These are phyloP conservation scores for Reinhardtius hippoglossoides DNA, from an alignment of 2,113 vertebrate species.

Conservation along the genomic window DNA sequence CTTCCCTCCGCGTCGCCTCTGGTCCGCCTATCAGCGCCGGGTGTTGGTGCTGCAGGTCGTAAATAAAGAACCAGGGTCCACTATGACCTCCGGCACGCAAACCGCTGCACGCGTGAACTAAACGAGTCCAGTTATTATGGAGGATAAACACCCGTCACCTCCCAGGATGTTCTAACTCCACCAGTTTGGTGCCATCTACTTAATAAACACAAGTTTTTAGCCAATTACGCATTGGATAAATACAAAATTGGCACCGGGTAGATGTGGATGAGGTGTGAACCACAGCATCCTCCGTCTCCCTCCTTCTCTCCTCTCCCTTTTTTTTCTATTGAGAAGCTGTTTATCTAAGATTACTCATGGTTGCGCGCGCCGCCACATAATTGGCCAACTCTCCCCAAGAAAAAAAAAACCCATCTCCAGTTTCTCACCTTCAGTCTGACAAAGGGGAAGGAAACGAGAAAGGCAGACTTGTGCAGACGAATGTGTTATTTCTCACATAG, in stretches of 20 bases:
- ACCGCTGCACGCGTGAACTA: constrained; percentile 16
- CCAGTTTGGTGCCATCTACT: background rate
- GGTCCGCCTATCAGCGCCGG: constrained; percentile 59
- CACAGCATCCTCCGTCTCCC: constrained; percentile 5
- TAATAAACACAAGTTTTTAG: background rate
- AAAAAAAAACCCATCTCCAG: constrained; percentile 15
- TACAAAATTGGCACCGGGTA: background rate
- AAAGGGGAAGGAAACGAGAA: background rate
- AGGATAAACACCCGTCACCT: background rate
- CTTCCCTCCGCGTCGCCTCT: constrained; percentile 52
- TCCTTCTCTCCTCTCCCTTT: background rate
- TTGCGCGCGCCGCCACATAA: constrained; percentile 43
- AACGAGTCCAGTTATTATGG: background rate
- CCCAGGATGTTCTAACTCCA: background rate
- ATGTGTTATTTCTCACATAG: constrained; percentile 52
- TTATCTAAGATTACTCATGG: constrained; percentile 42
- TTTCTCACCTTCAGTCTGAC: constrained; percentile 62
- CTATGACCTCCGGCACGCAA: constrained; percentile 45
- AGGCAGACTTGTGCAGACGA: constrained; percentile 51
- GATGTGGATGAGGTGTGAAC: background rate
- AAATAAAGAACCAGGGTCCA: constrained; percentile 28
- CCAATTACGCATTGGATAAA: background rate
- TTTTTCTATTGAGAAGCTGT: constrained; percentile 37
- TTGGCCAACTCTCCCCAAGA: constrained; percentile 40
- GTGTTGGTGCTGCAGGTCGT: constrained; percentile 14